Evolutionary conservation across 2,797 vertebrate species (phyloP).

Genomic region (Phataginus tricuspis): DNA sequence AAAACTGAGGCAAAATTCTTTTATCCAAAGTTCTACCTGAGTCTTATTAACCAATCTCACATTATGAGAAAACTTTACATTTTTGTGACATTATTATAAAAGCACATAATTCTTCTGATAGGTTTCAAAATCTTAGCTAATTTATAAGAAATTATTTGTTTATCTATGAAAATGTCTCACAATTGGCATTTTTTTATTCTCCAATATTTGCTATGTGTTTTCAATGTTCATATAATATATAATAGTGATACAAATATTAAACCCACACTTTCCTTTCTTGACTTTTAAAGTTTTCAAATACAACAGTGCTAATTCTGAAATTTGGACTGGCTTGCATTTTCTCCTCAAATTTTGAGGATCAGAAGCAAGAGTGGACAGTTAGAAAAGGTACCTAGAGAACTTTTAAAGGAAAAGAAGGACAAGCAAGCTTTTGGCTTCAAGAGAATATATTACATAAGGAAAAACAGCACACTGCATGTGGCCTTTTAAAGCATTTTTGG

Average conservation of each 20-base stretch:
- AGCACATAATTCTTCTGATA: background rate
- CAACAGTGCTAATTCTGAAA: background rate
- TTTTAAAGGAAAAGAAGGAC: background rate
- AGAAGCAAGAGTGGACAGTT: background rate
- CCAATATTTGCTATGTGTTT: background rate
- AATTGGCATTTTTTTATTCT: background rate
- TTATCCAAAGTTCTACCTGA: background rate
- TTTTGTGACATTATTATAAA: background rate
- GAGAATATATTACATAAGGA: background rate
- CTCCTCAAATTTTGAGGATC: background rate
- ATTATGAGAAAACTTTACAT: background rate
- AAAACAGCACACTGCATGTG: background rate
- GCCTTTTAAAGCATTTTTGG: background rate
- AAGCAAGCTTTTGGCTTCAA: background rate
- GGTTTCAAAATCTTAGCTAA: background rate
- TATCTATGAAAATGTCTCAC: background rate
- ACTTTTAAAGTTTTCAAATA: conserved; percentile 24
- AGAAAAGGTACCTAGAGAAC: background rate
- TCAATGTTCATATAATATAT: background rate
- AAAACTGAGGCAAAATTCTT: background rate
- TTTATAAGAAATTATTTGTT: background rate
- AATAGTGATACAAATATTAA: background rate
- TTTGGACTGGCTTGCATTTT: background rate
- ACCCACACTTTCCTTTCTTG: background rate
- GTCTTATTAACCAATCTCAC: background rate